Evolutionary conservation across 2,113 vertebrate species (phyloP).

Genomic region (Campylomormyrus numenius): DNA sequence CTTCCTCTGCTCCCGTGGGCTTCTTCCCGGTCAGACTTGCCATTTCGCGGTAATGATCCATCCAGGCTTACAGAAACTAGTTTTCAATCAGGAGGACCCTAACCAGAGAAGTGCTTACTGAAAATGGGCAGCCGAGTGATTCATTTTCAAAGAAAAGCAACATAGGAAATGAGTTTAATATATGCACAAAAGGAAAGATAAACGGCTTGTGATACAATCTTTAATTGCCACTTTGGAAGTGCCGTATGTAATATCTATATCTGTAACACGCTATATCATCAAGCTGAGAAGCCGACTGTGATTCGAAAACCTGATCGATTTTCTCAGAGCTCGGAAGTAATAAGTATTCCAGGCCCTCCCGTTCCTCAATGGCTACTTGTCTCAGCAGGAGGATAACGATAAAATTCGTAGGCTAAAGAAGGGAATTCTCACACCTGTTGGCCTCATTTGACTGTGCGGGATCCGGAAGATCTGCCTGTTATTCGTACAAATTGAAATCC

Average conservation of each 20-base stretch:
- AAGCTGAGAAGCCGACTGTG: neutral
- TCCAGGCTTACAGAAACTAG: neutral
- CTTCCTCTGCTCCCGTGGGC: neutral
- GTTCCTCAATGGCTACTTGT: neutral
- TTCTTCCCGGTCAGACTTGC: neutral
- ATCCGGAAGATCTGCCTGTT: neutral
- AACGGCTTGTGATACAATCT: neutral
- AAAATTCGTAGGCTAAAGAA: neutral
- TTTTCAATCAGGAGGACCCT: neutral
- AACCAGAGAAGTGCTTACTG: neutral
- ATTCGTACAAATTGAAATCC: neutral
- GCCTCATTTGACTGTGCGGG: neutral
- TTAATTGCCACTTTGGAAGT: constrained; percentile 3
- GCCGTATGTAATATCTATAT: constrained; percentile 4
- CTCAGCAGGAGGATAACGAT: neutral
- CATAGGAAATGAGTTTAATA: neutral
- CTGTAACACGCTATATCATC: neutral
- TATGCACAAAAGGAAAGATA: constrained; percentile 1
- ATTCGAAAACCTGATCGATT: neutral
- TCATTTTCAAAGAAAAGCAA: neutral
- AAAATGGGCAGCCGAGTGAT: neutral
- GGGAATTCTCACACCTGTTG: neutral
- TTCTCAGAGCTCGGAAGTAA: neutral
- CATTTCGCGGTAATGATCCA: neutral
- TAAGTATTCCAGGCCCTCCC: neutral